These are phyloP conservation scores for Pipistrellus nathusii DNA, from an alignment of 2,797 vertebrate species.

Conservation along the genomic window DNA sequence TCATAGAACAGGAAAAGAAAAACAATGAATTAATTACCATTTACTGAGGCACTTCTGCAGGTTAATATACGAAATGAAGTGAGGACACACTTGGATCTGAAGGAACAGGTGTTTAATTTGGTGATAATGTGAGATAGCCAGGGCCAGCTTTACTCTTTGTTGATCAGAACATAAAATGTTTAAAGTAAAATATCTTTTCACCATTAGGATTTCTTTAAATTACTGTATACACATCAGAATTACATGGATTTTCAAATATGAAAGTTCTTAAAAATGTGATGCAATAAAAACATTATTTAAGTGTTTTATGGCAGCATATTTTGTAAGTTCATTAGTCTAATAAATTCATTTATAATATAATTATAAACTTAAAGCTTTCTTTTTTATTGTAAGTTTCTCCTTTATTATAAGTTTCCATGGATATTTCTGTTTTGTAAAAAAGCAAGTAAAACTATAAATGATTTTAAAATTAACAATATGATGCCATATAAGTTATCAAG, in stretches of 20 bases:
- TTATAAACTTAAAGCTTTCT: not conserved
- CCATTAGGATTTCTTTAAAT: not conserved
- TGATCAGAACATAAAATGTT: slow-evolving; percentile 27
- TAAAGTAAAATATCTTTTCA: not conserved
- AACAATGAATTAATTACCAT: not conserved
- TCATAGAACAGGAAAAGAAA: slow-evolving; percentile 4
- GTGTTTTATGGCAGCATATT: not conserved
- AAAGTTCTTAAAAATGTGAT: not conserved
- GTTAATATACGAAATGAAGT: not conserved
- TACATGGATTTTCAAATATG: not conserved
- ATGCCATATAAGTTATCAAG: not conserved
- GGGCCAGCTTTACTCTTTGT: not conserved
- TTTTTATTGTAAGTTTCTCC: not conserved
- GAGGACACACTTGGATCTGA: not conserved
- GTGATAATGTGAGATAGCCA: not conserved
- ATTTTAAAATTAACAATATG: not conserved
- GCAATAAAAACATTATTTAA: slow-evolving; percentile 1
- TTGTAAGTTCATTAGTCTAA: not conserved
- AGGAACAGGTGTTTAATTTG: not conserved
- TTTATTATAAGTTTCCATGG: not conserved
- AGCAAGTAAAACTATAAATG: not conserved
- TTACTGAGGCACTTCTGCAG: not conserved
- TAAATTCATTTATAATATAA: slow-evolving; percentile 15
- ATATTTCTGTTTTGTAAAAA: slow-evolving; percentile 17
- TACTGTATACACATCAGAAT: not conserved